These are phyloP conservation scores for Telmatochromis sp. DNA, from an alignment of 2,113 vertebrate species.

Conservation along the genomic window DNA sequence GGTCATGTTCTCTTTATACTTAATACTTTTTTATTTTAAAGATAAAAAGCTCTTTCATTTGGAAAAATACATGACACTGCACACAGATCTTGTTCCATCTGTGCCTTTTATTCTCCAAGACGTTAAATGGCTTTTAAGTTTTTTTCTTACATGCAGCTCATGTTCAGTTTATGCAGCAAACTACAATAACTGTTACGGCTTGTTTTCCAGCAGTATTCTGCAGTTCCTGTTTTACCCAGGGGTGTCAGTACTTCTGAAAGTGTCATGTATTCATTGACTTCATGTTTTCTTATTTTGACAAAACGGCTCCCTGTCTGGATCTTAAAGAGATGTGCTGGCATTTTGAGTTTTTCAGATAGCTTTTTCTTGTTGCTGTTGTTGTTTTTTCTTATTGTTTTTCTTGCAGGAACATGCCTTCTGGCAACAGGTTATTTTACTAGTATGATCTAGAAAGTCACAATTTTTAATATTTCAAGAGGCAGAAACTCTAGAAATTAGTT, in stretches of 20 bases:
- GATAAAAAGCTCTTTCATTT: background rate
- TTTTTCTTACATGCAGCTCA: background rate
- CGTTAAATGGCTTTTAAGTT: background rate
- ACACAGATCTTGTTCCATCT: background rate
- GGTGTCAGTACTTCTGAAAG: background rate
- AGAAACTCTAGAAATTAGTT: background rate
- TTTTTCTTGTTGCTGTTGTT: background rate
- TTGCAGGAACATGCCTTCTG: background rate
- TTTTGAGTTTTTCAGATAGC: background rate
- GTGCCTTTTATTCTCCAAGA: background rate
- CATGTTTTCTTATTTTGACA: background rate
- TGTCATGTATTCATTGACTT: background rate
- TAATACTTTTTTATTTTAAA: background rate
- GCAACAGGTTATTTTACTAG: background rate
- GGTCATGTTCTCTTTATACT: slow-evolving; percentile 26
- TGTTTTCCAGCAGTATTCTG: background rate
- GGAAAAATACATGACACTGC: background rate
- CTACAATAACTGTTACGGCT: background rate
- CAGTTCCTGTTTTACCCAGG: background rate
- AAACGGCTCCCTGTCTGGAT: background rate
- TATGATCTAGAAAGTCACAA: background rate
- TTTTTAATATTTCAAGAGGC: background rate
- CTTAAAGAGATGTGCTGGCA: background rate
- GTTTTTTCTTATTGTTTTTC: background rate
- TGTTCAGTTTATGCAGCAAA: background rate